These are phyloP conservation scores for Melieria omissa DNA, from an alignment of 2,888 invertebrate genomes.

Conservation along the genomic window DNA sequence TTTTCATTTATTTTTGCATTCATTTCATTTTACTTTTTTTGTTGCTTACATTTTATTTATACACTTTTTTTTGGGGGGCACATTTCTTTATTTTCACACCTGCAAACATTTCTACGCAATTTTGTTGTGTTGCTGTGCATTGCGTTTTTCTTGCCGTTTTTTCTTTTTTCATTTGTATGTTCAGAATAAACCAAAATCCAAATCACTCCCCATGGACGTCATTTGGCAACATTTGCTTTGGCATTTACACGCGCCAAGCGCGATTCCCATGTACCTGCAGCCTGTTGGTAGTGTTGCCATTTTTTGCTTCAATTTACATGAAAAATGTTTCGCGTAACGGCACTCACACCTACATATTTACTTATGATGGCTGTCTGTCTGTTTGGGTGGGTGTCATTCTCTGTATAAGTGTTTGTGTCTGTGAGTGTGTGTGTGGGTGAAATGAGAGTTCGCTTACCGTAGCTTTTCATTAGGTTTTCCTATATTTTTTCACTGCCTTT, in stretches of 20 bases:
- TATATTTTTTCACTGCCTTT: too few relatives aligned
- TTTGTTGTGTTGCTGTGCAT: slow-evolving; percentile 4
- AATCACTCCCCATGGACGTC: slow-evolving; percentile 19
- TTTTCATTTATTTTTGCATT: neutral
- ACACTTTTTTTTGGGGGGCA: slow-evolving; percentile 2
- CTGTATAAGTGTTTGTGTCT: too few relatives aligned
- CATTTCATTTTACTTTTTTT: neutral
- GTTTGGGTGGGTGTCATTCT: too few relatives aligned
- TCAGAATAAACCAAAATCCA: neutral
- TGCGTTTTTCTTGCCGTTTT: neutral
- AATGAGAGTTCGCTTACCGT: too few relatives aligned
- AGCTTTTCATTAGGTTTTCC: too few relatives aligned
- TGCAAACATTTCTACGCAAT: neutral
- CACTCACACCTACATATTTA: too few relatives aligned
- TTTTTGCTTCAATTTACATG: slow-evolving; percentile 2
- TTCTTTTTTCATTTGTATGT: too few relatives aligned
- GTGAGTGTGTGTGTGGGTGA: too few relatives aligned
- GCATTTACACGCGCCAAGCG: neutral
- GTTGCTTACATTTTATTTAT: slow-evolving; percentile 5
- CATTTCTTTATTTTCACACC: neutral
- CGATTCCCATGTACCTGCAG: neutral
- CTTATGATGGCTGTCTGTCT: too few relatives aligned
- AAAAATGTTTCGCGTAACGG: slow-evolving; percentile 19
- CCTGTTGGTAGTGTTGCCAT: neutral
- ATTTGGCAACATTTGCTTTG: neutral